Evolutionary conservation across 2,113 vertebrate species (phyloP).

Genomic region (Paradoxurus hermaphroditus): DNA sequence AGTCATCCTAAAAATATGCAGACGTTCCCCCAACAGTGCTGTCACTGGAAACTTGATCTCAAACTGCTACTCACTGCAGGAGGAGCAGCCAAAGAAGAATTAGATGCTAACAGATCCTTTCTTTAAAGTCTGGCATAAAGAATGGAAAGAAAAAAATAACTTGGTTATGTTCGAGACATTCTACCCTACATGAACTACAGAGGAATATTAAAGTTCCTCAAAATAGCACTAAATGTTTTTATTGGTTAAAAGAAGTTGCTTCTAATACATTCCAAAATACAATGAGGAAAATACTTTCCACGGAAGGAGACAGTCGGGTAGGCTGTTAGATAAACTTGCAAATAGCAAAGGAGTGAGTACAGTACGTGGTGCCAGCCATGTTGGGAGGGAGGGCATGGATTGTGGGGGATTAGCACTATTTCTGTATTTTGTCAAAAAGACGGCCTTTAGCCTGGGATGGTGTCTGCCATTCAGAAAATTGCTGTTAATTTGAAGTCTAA

Average conservation of each 20-base stretch:
- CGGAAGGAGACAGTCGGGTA: not conserved
- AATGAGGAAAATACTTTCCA: slow-evolving; percentile 41
- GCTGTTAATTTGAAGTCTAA: not conserved
- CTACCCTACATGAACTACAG: slow-evolving; percentile 11
- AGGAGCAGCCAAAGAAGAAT: slow-evolving; percentile 4
- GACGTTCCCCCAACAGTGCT: not conserved
- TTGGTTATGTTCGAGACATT: slow-evolving; percentile 28
- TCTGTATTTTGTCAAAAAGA: not conserved
- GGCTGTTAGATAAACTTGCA: slow-evolving; percentile 32
- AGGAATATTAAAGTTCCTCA: not conserved
- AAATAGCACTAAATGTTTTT: slow-evolving; percentile 40
- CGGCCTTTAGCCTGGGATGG: not conserved
- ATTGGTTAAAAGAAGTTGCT: slow-evolving; percentile 30
- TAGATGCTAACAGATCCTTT: slow-evolving; percentile 10
- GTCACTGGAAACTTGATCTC: not conserved
- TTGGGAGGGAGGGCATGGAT: not conserved
- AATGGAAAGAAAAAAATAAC: not conserved
- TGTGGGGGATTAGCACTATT: not conserved
- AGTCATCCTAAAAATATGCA: slow-evolving; percentile 24
- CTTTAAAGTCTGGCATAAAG: not conserved
- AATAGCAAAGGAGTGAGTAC: not conserved
- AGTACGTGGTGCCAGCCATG: not conserved
- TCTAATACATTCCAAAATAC: slow-evolving; percentile 45
- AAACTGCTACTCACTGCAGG: not conserved
- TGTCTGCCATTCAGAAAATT: not conserved